phyloP scores from a whole-genome alignment of 2,888 invertebrate species.

The Parochlus steinenii region DNA sequence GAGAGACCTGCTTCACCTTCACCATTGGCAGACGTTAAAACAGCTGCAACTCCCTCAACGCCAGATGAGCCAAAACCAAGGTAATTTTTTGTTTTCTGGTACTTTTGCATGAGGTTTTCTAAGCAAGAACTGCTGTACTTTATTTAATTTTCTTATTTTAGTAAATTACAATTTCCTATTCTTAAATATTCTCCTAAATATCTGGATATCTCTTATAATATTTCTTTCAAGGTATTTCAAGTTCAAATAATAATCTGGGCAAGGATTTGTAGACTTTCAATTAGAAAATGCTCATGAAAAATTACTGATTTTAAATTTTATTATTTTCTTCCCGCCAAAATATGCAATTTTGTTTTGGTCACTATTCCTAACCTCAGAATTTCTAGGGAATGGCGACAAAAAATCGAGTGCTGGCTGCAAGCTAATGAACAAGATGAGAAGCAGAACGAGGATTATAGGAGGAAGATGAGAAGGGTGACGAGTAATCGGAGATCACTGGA shows the following conservation, averaged over 20 bases:
- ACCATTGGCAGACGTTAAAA: slow-evolving; percentile 40
- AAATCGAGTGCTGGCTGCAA: slow-evolving; percentile 82
- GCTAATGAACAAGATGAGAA: slow-evolving; percentile 71
- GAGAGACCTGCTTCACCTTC: slow-evolving; percentile 56
- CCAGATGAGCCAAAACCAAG: slow-evolving; percentile 38
- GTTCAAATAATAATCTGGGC: slow-evolving; percentile 1
- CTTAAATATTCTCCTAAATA: not conserved
- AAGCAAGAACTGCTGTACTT: not conserved
- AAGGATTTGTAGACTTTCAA: not conserved
- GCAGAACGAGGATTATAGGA: slow-evolving; percentile 49
- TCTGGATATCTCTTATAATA: not conserved
- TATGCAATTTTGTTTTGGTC: slow-evolving; percentile 4
- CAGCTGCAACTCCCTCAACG: too few species aligned
- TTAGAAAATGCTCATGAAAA: not conserved
- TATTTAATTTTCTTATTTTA: slow-evolving; percentile 1
- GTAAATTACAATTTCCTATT: slow-evolving; percentile 5
- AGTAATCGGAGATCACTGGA: slow-evolving; percentile 64
- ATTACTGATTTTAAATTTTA: slow-evolving; percentile 4
- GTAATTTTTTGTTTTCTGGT: too few species aligned
- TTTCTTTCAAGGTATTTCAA: slow-evolving; percentile 2
- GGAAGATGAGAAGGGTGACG: slow-evolving; percentile 45
- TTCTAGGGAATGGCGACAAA: slow-evolving; percentile 69
- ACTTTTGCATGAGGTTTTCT: slow-evolving; percentile 31
- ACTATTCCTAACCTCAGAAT: slow-evolving; percentile 23
- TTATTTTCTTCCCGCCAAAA: not conserved